Evolutionary conservation across 2,113 vertebrate genomes (phyloP).

Genomic region (Pelecanus crispus): DNA sequence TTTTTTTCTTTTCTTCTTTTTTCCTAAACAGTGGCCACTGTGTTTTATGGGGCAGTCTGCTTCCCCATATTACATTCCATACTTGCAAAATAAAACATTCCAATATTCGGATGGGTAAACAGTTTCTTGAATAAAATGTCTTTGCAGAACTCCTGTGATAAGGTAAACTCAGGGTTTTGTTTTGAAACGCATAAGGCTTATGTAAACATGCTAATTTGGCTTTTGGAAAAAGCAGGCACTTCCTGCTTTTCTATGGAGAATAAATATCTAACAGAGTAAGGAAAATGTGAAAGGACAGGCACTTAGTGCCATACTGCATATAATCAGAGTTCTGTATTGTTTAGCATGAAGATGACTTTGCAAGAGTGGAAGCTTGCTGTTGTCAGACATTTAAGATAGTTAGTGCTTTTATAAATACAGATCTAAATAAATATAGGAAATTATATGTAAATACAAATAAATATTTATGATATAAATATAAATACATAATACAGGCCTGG

Average conservation of each 20-base stretch:
- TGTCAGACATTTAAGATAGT: background rate
- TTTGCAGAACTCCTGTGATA: background rate
- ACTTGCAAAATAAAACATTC: background rate
- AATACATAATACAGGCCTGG: background rate
- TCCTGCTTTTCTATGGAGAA: background rate
- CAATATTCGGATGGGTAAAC: background rate
- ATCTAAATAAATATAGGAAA: background rate
- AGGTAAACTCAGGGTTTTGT: background rate
- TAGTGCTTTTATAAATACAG: background rate
- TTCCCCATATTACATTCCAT: background rate
- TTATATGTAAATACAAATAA: background rate
- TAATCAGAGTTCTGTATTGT: background rate
- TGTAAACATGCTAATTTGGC: background rate
- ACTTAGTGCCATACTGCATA: background rate
- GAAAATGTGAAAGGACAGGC: background rate
- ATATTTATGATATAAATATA: background rate
- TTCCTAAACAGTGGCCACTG: background rate
- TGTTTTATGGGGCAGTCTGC: background rate
- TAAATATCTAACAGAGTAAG: background rate
- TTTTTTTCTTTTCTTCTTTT: background rate
- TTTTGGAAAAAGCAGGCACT: background rate
- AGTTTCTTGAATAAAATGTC: background rate
- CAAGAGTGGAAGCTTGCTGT: background rate
- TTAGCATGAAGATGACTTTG: background rate
- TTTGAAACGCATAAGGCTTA: background rate